These are phyloP conservation scores for Aporophyla lueneburgensis DNA, from an alignment of 2,888 invertebrate genomes.

Conservation along the genomic window DNA sequence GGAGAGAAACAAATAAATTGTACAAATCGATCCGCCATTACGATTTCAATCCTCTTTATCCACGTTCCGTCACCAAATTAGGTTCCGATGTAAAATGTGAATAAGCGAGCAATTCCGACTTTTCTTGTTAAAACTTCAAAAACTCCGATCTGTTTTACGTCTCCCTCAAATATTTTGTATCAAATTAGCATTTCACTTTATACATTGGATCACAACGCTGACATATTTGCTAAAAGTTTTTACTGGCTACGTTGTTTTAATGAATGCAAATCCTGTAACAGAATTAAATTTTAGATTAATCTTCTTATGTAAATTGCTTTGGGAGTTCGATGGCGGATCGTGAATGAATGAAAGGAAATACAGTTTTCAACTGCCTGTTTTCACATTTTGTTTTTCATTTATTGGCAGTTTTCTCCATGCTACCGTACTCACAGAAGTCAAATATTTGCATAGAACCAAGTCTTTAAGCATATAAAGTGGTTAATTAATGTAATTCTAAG, in stretches of 20 bases:
- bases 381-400: slow-evolving; percentile 12
- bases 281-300: slow-evolving; percentile 41
- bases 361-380: neutral
- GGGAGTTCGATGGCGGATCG: neutral
- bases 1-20: slow-evolving; percentile 33
- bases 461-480: neutral
- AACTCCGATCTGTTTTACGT: slow-evolving; percentile 39
- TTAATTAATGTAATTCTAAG: neutral
- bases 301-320: slow-evolving; percentile 44
- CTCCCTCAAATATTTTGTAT: slow-evolving; percentile 41
- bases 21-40: slow-evolving; percentile 37
- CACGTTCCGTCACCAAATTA: slow-evolving; percentile 27
- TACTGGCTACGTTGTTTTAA: slow-evolving; percentile 22
- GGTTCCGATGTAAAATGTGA: slow-evolving; percentile 40
- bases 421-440: neutral
- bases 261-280: slow-evolving; percentile 45
- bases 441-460: neutral
- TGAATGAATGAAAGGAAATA: slow-evolving; percentile 4
- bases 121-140: slow-evolving; percentile 63
- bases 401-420: neutral
- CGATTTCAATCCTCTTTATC: slow-evolving; percentile 19
- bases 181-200: slow-evolving; percentile 58
- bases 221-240: slow-evolving; percentile 38
- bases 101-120: slow-evolving; percentile 47
- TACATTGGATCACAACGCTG: slow-evolving; percentile 8